Evolutionary conservation across 2,797 vertebrate genomes (phyloP).

Genomic region (Anas bernieri): DNA sequence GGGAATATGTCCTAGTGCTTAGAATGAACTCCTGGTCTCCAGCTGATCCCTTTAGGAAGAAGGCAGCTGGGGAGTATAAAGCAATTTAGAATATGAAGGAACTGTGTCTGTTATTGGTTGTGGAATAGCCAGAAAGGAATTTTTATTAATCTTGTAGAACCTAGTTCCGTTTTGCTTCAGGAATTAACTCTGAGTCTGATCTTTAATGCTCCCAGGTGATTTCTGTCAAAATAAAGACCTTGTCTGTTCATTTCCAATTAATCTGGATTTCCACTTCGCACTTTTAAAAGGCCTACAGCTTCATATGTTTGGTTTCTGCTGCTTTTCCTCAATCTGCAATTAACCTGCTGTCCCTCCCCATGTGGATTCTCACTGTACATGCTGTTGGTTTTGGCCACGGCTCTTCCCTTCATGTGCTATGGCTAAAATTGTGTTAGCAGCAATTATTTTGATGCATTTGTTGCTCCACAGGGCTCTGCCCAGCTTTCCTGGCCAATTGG

Average conservation of each 20-base stretch:
- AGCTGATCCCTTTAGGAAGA: conserved; percentile 46
- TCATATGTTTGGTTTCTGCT: conserved; percentile 36
- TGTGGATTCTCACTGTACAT: conserved; percentile 54
- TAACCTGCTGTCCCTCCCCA: conserved; percentile 63
- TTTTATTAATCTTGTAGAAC: conserved; percentile 45
- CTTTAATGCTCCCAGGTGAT: conserved; percentile 41
- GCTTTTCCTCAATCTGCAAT: conserved; percentile 58
- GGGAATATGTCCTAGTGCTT: conserved; percentile 9
- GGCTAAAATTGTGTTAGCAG: conserved; percentile 63
- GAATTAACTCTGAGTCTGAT: conserved; percentile 39
- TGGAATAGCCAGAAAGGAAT: conserved; percentile 25
- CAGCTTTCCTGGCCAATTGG: conserved; percentile 23
- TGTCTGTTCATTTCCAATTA: conserved; percentile 55
- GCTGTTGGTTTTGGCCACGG: conserved; percentile 64
- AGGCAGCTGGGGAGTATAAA: conserved; percentile 9
- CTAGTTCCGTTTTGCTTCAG: conserved; percentile 24
- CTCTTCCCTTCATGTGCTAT: conserved; percentile 32
- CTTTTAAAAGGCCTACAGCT: conserved; percentile 40
- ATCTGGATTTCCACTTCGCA: conserved; percentile 40
- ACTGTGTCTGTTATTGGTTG: background rate
- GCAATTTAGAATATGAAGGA: conserved; percentile 51
- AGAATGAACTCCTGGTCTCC: conserved; percentile 22
- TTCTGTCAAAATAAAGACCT: conserved; percentile 62
- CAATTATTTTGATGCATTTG: conserved; percentile 64
- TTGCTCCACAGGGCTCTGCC: conserved; percentile 53